phyloP scores from a whole-genome alignment of 1,140 invertebrate species.

The Macrobrachium rosenbergii region DNA sequence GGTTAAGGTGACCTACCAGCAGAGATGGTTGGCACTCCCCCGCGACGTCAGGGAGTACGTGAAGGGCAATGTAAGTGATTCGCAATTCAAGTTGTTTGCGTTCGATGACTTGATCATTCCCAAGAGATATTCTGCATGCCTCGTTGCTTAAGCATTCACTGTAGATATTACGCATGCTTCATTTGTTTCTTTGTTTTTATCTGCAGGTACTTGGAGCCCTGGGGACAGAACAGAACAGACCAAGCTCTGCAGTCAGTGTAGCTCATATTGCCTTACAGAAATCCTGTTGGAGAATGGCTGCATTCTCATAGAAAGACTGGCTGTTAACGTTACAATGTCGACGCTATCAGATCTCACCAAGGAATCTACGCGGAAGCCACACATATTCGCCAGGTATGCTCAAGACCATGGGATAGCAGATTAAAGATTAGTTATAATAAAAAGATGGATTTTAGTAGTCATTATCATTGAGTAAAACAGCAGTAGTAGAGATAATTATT shows the following conservation, averaged over 20 bases:
- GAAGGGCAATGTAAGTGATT: constrained; percentile 91
- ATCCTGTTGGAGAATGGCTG: constrained; percentile 81
- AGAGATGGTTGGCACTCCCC: constrained; percentile 91
- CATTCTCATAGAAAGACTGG: constrained; percentile 88
- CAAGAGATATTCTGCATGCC: no score
- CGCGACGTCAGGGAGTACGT: constrained; percentile 88
- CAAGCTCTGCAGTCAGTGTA: constrained; percentile 97
- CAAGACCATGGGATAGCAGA: no score
- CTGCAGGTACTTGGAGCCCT: constrained; percentile 88
- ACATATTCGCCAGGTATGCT: constrained; percentile 80
- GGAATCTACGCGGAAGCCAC: constrained; percentile 97
- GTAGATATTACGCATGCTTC: no score
- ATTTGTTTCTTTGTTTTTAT: constrained; percentile 40
- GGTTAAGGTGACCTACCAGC: constrained; percentile 86
- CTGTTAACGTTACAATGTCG: constrained; percentile 84
- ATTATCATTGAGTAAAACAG: no score
- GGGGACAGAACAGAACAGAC: constrained; percentile 94
- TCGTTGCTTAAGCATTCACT: no score
- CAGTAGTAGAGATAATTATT: no score
- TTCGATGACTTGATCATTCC: no score
- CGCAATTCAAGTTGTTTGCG: not conserved
- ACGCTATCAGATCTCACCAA: constrained; percentile 89
- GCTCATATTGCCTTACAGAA: constrained; percentile 98
- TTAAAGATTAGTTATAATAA: not conserved
- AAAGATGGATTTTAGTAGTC: not conserved